Base-by-base conservation (phyloP, 1,140 invertebrate genomes). In the Drosophila serrata region DNA sequence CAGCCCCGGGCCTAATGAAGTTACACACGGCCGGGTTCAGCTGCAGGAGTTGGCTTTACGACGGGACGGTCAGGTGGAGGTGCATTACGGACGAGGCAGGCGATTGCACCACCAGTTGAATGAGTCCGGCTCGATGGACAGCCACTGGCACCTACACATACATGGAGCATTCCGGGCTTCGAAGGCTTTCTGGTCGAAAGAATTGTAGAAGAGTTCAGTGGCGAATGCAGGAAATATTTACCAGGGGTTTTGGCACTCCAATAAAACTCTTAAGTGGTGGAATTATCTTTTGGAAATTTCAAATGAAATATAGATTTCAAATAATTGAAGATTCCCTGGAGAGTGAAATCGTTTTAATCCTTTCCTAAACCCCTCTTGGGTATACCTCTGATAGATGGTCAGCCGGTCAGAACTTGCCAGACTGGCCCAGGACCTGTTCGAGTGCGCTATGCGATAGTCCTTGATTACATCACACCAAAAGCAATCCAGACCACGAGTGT, bases 21-120 rank as follows among this genome's bases (percentile, higher is more conserved):
- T 64, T 75, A 79, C 72, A 70, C 67, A 59, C 45, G 19, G 35
- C 55, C 43, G 19, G 35, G 42, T 42, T n/a, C 15, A 29, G 51
- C 51, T 55, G 55, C 68, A 82, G 58, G 56, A 57, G 33, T 51
- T 70, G 63, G 35, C 31, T 60, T 39, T 33, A 27, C 55, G n/a
- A 33, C 67, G n/a, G 49, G 24, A 24, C 24, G 24, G 29, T 55
- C 33, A 37, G 51, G 48, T 51, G 37, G n/a, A 64, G 57, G 53
- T 48, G 59, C 76, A 53, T 45, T 81, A 65, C 68, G 61, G 60
- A 27, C 76, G 62, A 42, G 64, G 45, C 62, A 76, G 69, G 55
- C 79, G 62, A 64, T 72, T 86, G 68, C 79, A 79, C 62, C 62
- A 88, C 63, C 80, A 87, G 84, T 87, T 87, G 84, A 87, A 81